Percentiles rank a stretch among this genome's conserved stretches.
phyloP scores from a whole-genome alignment of 2,888 invertebrate genomes.

The Branchinecta sandiegonensis region DNA sequence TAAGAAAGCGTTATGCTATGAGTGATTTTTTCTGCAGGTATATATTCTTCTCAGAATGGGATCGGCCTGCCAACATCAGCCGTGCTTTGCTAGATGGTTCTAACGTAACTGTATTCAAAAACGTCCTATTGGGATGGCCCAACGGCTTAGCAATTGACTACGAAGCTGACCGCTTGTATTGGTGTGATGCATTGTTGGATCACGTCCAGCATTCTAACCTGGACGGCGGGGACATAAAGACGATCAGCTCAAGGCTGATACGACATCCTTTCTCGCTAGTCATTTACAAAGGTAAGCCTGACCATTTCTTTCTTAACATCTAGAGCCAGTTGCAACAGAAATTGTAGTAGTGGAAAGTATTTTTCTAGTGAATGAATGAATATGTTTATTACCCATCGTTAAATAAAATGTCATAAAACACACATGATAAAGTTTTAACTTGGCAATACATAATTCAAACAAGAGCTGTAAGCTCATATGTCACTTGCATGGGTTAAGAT shows the following conservation, averaged over 20 bases:
- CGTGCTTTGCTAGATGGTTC: slow-evolving; percentile 80
- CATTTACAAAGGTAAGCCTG: slow-evolving; percentile 46
- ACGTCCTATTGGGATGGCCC: slow-evolving; percentile 89
- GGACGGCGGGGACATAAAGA: slow-evolving; percentile 78
- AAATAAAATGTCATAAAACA: too few species aligned
- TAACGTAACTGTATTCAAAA: slow-evolving; percentile 68
- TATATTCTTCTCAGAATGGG: slow-evolving; percentile 93
- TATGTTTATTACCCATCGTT: too few species aligned
- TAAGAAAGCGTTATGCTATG: background rate
- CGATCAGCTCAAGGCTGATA: slow-evolving; percentile 69
- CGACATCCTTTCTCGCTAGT: slow-evolving; percentile 84
- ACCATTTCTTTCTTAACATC: background rate
- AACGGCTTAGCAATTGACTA: slow-evolving; percentile 92
- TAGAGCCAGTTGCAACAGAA: too few species aligned
- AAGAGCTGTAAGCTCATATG: too few species aligned
- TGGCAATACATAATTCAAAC: too few species aligned
- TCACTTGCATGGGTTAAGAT: too few species aligned
- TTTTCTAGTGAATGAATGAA: too few species aligned
- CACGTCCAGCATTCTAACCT: slow-evolving; percentile 86
- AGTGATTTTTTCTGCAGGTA: slow-evolving; percentile 36
- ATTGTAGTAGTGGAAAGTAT: too few species aligned
- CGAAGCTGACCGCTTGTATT: slow-evolving; percentile 70
- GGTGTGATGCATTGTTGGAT: slow-evolving; percentile 92
- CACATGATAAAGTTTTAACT: too few species aligned
- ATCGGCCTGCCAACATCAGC: slow-evolving; percentile 88